phyloP scores from a whole-genome alignment of 2,888 invertebrate genomes.

The Drosophila colorata region DNA sequence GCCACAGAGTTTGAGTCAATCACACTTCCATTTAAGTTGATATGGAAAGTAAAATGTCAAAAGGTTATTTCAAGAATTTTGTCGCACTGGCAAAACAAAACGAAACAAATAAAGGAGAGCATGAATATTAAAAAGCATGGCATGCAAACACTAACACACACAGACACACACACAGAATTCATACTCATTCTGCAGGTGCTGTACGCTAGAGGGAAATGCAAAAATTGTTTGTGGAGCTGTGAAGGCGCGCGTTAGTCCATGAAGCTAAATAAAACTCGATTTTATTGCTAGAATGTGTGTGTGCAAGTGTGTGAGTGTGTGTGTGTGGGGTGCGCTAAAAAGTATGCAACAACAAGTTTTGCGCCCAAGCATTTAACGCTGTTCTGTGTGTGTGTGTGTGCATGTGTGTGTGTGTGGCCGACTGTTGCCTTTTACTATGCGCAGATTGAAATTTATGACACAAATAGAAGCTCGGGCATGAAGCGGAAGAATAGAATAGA shows the following conservation, averaged over 20 bases:
- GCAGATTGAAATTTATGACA: conserved; percentile 75
- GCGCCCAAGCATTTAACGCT: conserved; percentile 55
- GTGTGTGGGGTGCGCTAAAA: conserved; percentile 49
- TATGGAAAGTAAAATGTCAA: conserved; percentile 40
- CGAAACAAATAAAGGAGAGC: conserved; percentile 48
- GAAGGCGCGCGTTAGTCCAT: conserved; percentile 59
- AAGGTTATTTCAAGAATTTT: conserved; percentile 35
- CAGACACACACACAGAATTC: conserved; percentile 6
- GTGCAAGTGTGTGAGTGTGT: conserved; percentile 22
- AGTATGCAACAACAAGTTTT: conserved; percentile 64
- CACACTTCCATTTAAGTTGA: conserved; percentile 11
- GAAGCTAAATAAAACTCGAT: conserved; percentile 70
- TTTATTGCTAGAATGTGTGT: conserved; percentile 62
- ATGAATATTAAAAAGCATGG: conserved; percentile 71
- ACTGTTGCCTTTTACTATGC: conserved; percentile 26
- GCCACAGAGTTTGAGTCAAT: conserved; percentile 23
- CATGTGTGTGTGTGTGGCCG: conserved; percentile 18
- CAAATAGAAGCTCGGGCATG: conserved; percentile 1
- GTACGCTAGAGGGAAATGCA: conserved; percentile 30
- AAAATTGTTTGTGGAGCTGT: conserved; percentile 38
- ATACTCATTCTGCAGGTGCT: conserved; percentile 22
- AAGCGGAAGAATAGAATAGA: neutral
- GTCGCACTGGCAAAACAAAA: conserved; percentile 21
- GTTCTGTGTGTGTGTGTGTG: conserved; percentile 13
- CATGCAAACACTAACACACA: conserved; percentile 29